phyloP scores from a whole-genome alignment of 2,797 vertebrate species.

The Myotis planiceps region DNA sequence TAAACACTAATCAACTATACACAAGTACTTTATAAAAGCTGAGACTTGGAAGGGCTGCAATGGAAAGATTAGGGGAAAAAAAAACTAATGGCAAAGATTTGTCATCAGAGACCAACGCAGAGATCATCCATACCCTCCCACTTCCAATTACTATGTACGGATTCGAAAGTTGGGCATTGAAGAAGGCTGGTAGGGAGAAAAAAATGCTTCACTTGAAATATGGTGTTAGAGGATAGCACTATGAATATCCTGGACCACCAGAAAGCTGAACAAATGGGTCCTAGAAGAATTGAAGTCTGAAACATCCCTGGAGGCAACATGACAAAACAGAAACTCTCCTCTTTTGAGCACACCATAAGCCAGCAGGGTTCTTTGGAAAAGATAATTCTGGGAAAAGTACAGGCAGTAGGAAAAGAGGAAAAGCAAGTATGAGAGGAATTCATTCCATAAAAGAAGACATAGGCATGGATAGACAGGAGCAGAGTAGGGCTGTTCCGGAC shows the following conservation, averaged over 20 bases:
- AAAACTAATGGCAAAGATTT: not conserved
- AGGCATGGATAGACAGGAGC: not conserved
- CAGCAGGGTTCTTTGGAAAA: not conserved
- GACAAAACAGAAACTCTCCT: not conserved
- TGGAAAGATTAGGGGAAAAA: too few species aligned
- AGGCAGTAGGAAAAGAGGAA: not conserved
- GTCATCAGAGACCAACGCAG: not conserved
- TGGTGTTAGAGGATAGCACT: not conserved
- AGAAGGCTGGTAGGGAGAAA: not conserved
- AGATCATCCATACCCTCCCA: too few species aligned
- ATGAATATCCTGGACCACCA: not conserved
- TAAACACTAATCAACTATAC: not conserved
- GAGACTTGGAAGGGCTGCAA: not conserved
- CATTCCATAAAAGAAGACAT: not conserved
- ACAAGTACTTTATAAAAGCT: slow-evolving; percentile 1
- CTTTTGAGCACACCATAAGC: not conserved
- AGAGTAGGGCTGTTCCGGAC: not conserved
- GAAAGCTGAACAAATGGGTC: not conserved
- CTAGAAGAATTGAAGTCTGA: not conserved
- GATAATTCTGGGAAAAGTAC: not conserved
- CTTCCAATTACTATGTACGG: not conserved
- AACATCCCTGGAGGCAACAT: not conserved
- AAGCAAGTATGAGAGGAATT: not conserved
- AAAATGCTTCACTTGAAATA: not conserved
- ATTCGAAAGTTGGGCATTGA: not conserved